phyloP scores from a whole-genome alignment of 2,113 vertebrate genomes.

The Dromiciops gliroides region DNA sequence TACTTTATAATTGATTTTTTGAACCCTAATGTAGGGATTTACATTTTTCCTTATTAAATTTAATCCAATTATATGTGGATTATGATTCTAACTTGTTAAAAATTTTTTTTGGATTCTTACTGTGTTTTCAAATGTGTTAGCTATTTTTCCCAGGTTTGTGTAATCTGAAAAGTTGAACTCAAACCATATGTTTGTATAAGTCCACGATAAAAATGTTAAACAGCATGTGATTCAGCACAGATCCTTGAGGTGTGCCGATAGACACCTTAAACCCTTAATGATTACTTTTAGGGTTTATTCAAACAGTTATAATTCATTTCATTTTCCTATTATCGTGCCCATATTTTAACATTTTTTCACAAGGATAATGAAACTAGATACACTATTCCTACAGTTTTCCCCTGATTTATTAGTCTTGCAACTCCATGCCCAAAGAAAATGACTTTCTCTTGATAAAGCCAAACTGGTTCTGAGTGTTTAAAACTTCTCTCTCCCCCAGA shows the following conservation, averaged over 20 bases:
- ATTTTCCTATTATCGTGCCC: neutral
- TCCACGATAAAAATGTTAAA: neutral
- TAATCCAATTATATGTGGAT: neutral
- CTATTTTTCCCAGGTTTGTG: neutral
- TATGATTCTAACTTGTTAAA: neutral
- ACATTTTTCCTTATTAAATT: neutral
- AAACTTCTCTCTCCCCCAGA: neutral
- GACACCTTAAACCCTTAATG: neutral
- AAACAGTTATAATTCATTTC: neutral
- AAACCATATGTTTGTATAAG: neutral
- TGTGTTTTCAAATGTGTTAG: neutral
- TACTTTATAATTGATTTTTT: neutral
- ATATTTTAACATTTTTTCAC: neutral
- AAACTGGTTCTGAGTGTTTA: neutral
- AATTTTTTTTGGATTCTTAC: neutral
- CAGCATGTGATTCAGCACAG: neutral
- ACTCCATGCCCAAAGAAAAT: neutral
- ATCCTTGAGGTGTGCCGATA: neutral
- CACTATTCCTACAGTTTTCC: neutral
- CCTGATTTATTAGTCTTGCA: neutral
- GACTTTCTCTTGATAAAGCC: neutral
- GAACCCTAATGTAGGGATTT: neutral
- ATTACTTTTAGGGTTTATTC: neutral
- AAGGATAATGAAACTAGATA: neutral
- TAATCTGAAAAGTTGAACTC: neutral